A percentile compares a stretch with the other conserved stretches of the same genome.
Evolutionary conservation across 2,888 invertebrate species (phyloP).

Genomic region (Drosophila eohydei): DNA sequence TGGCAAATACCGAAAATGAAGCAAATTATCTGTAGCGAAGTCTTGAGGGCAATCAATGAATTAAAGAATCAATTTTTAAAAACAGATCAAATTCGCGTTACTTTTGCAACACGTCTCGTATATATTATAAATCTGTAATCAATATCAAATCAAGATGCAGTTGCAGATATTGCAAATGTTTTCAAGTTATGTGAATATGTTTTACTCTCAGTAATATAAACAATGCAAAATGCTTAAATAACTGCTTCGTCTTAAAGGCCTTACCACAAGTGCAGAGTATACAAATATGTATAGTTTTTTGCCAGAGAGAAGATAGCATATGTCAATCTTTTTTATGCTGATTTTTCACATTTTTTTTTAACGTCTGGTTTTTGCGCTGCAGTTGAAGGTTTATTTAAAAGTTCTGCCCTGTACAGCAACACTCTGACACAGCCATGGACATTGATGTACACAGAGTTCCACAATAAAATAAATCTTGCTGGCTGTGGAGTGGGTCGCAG

Average conservation of each 20-base stretch:
- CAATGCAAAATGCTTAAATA: not conserved
- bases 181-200: too few species aligned
- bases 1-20: too few species aligned
- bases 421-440: not conserved
- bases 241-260: not conserved
- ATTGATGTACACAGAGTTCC: not conserved
- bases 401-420: not conserved
- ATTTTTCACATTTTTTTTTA: conserved; percentile 13
- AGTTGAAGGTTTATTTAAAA: conserved; percentile 33
- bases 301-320: conserved; percentile 4
- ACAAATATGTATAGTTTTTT: not conserved
- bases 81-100: too few species aligned
- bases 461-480: conserved; percentile 12
- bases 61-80: too few species aligned
- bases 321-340: conserved; percentile 21
- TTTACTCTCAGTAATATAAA: too few species aligned
- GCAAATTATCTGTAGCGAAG: too few species aligned
- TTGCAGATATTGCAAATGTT: too few species aligned
- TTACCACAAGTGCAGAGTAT: not conserved
- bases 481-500: not conserved
- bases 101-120: too few species aligned
- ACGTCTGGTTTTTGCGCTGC: conserved; percentile 6
- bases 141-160: too few species aligned
- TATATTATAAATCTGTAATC: too few species aligned
- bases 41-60: too few species aligned